Base-by-base conservation (phyloP, 2,113 vertebrate genomes). In the Cochlearius cochlearius region DNA sequence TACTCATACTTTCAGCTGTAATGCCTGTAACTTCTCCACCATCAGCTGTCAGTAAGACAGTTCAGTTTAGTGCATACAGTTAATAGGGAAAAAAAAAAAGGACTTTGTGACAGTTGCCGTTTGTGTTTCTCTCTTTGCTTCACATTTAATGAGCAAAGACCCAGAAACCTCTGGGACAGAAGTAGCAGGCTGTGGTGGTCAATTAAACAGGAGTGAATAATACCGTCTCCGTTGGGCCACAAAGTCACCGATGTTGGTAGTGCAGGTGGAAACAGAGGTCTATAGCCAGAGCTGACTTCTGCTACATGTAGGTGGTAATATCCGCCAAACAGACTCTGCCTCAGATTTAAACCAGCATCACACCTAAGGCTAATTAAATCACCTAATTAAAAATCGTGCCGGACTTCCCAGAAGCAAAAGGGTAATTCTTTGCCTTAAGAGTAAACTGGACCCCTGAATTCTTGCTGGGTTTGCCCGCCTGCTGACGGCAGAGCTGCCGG, bases 101-200 rank as follows among this genome's bases (percentile, higher is more conserved):
- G 34, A 50, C 12, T 85, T 90, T 87, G 60, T 85, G 71, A 72
- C 43, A 73, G 63, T 14, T 87, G 60, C 83, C 92, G 30, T 72
- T 96, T 72, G 38, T 67, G 38, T 89, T 91, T 92, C 64, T 86
- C 25, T 84, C 36, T 96, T 90, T 88, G 43, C 56, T 90, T 86
- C 0, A 0, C 56, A n/a, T 47, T 84, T 82, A 91, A 75, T 75
- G 56, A 84, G 74, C 41, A 59, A 77, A 91, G 55, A 47, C 50
- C 58, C 36, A 80, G 56, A 77, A 91, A 77, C 60, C 23, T 62
- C 45, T 59, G 49, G 38, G 73, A 86, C 53, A 80, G 49, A 90
- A 82, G 62, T 18, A 81, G 56, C 26, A 80, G 74, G 63, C 49
- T 90, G 62, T 11, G 7, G 52, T 2, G 12, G 38, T 55, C 30